Conservation (phyloP, 2,888 invertebrate genomes). For the Parnassius glacialis region DNA sequence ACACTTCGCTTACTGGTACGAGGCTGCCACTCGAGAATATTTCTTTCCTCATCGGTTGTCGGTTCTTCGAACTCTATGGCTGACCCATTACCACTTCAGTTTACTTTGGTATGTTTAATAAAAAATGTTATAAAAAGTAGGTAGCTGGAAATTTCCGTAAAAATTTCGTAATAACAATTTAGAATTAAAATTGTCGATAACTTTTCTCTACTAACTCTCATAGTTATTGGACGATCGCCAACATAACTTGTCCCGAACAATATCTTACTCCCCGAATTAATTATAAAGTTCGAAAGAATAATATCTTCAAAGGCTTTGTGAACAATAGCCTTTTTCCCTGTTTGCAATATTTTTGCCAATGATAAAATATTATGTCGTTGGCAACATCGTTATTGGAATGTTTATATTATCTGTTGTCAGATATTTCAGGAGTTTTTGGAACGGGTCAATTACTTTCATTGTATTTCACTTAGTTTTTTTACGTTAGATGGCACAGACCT, state of each 20-base stretch:
- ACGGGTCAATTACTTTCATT: too few species aligned
- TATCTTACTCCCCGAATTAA: conserved; percentile 8
- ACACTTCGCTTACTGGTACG: too few species aligned
- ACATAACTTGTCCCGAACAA: conserved; percentile 2
- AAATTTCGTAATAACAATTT: not conserved
- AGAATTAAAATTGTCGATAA: not conserved
- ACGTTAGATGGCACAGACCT: too few species aligned
- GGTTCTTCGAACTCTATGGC: too few species aligned
- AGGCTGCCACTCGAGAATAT: too few species aligned
- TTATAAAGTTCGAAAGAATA: conserved; percentile 3
- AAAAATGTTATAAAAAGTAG: too few species aligned
- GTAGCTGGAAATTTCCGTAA: too few species aligned
- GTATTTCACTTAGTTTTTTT: too few species aligned
- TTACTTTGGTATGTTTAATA: too few species aligned
- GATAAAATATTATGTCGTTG: not conserved
- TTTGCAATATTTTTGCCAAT: not conserved
- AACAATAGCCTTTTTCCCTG: not conserved
- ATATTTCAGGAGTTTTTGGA: not conserved
- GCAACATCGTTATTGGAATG: not conserved
- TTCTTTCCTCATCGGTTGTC: too few species aligned
- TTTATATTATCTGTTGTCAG: not conserved
- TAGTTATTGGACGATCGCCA: conserved; percentile 13
- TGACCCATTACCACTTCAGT: too few species aligned
- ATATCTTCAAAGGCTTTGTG: not conserved
- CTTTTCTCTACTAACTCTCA: not conserved